Conservation (phyloP, 2,797 vertebrate species). For the Mus caroli region DNA sequence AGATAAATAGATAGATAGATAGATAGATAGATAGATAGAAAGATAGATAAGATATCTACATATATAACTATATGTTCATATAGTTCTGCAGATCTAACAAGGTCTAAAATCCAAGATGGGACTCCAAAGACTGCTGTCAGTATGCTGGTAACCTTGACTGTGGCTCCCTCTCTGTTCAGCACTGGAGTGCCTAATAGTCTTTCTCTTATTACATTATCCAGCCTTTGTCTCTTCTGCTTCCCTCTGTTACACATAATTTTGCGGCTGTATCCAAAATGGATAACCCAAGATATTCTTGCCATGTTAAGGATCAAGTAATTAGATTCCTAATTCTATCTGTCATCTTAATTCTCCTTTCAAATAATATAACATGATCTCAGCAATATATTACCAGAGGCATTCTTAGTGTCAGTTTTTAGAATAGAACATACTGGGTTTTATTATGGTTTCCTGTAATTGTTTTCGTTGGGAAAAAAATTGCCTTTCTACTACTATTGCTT, state of each 20-base stretch:
- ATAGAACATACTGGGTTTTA: conserved; percentile 60
- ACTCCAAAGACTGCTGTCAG: background rate
- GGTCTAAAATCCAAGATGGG: background rate
- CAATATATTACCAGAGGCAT: background rate
- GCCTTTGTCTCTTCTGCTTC: background rate
- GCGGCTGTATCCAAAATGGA: background rate
- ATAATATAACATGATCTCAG: background rate
- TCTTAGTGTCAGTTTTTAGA: conserved; percentile 15
- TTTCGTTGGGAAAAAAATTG: conserved; percentile 9
- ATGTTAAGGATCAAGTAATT: background rate
- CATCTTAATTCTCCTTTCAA: background rate
- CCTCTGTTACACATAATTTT: background rate
- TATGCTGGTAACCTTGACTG: background rate
- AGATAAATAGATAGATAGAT: too few species aligned
- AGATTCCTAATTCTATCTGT: conserved; percentile 21
- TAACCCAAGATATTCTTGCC: background rate
- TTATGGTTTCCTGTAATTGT: background rate
- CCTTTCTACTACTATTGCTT: background rate
- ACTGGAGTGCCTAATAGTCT: background rate
- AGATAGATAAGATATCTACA: too few species aligned
- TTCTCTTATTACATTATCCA: background rate
- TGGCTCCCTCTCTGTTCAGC: background rate
- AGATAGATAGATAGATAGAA: too few species aligned
- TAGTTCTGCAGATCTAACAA: background rate
- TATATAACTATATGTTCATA: background rate